Percentiles rank a stretch among this genome's conserved stretches.
These are phyloP conservation scores for Anthopleura sola DNA, from an alignment of 64 coral and sea anemone species.

Conservation along the genomic window DNA sequence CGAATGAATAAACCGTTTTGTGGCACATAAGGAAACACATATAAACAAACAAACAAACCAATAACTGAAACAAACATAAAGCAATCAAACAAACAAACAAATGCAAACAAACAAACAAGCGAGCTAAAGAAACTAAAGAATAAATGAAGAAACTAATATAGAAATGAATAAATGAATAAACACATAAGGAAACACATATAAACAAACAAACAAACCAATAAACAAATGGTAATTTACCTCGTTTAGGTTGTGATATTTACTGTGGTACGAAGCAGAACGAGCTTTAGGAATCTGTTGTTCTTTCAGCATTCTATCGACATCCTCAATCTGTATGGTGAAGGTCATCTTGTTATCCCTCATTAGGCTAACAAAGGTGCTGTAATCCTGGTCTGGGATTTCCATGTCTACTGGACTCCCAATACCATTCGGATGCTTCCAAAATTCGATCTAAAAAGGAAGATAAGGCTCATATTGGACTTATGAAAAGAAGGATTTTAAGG, in stretches of 20 bases:
- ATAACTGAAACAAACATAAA: too few relatives aligned
- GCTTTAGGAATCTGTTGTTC: constrained; percentile 6
- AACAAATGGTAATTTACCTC: constrained; percentile 31
- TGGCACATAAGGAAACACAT: too few relatives aligned
- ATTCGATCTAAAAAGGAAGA: constrained; percentile 58
- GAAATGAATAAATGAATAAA: too few relatives aligned
- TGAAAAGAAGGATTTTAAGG: too few relatives aligned
- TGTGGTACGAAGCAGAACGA: constrained; percentile 20
- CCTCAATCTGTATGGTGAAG: constrained; percentile 48
- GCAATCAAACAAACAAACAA: too few relatives aligned
- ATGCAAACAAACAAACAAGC: too few relatives aligned
- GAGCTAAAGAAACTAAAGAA: too few relatives aligned
- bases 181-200: too few relatives aligned
- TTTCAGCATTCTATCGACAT: constrained; percentile 38
- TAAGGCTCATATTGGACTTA: too few relatives aligned
- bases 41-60: too few relatives aligned
- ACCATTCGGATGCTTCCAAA: constrained; percentile 67
- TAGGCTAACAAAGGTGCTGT: constrained; percentile 29
- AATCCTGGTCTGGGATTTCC: constrained; percentile 50
- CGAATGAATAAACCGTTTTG: too few relatives aligned
- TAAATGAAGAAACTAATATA: too few relatives aligned
- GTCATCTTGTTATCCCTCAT: constrained; percentile 34
- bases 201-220: not conserved
- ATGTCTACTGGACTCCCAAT: constrained; percentile 62
- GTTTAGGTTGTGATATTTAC: constrained; percentile 44